Conservation (phyloP, 2,888 invertebrate species). For the Amblyjoppa proteus region DNA sequence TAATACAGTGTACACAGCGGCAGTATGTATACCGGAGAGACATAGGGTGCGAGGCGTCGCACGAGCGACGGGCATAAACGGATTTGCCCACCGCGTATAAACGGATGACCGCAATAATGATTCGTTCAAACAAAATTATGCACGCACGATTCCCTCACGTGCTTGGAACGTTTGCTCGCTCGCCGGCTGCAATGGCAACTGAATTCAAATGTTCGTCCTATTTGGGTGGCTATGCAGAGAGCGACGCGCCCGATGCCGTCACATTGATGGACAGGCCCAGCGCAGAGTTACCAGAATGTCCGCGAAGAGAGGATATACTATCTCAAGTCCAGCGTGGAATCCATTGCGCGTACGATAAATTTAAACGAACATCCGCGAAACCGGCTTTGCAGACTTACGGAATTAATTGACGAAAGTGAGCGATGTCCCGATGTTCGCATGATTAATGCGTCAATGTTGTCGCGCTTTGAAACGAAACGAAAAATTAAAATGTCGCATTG, state of each 20-base stretch:
- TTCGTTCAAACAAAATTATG: constrained; percentile 80
- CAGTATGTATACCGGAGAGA: constrained; percentile 26
- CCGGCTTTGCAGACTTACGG: background rate
- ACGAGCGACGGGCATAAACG: constrained; percentile 69
- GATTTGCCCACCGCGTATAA: constrained; percentile 74
- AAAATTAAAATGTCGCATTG: too few relatives aligned
- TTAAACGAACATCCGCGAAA: background rate
- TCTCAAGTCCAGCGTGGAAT: constrained; percentile 51
- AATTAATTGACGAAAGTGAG: constrained; percentile 1
- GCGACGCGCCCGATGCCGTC: constrained; percentile 46
- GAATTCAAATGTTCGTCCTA: constrained; percentile 66
- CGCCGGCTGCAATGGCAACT: constrained; percentile 53
- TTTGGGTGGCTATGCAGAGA: constrained; percentile 56
- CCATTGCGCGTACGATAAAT: constrained; percentile 46
- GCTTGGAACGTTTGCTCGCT: constrained; percentile 53
- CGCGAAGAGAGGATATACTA: constrained; percentile 39
- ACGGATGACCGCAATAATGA: constrained; percentile 80
- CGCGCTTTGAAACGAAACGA: too few relatives aligned
- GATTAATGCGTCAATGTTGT: background rate
- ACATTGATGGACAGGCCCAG: constrained; percentile 69
- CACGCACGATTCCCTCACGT: constrained; percentile 71
- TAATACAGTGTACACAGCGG: constrained; percentile 45
- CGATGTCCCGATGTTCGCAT: too few relatives aligned
- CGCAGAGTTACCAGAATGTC: constrained; percentile 51
- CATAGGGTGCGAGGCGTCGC: constrained; percentile 19